These are phyloP conservation scores for Tichodroma muraria DNA, from an alignment of 2,113 vertebrate species.

Conservation along the genomic window DNA sequence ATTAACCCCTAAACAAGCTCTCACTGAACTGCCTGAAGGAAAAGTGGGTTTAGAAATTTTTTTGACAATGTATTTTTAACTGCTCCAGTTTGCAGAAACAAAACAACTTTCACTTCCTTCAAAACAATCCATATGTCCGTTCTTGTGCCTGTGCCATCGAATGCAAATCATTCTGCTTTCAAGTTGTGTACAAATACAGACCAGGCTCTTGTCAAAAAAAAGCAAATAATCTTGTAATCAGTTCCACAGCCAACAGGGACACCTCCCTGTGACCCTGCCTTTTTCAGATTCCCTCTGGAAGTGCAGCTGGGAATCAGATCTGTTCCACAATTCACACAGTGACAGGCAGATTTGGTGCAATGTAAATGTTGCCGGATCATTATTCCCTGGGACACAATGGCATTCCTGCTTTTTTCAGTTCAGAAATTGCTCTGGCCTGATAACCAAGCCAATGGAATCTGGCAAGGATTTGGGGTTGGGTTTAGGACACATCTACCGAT, in stretches of 20 bases:
- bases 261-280: background rate
- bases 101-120: slow-evolving; percentile 4
- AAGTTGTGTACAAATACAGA: background rate
- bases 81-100: background rate
- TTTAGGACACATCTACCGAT: background rate
- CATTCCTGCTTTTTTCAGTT: background rate
- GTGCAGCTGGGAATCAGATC: background rate
- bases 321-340: background rate
- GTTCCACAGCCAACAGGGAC: background rate
- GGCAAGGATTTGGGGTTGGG: background rate
- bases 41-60: background rate
- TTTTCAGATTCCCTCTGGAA: background rate
- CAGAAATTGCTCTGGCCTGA: background rate
- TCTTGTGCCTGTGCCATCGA: background rate
- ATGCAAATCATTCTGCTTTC: background rate
- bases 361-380: background rate
- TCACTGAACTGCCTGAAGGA: background rate
- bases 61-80: background rate
- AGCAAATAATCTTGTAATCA: background rate
- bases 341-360: background rate
- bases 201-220: background rate
- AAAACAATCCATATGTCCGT: background rate
- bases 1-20: slow-evolving; percentile 39
- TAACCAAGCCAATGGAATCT: background rate
- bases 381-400: background rate